Evolutionary conservation across 2,113 vertebrate species (phyloP).

Genomic region (Coptodon rendalli): DNA sequence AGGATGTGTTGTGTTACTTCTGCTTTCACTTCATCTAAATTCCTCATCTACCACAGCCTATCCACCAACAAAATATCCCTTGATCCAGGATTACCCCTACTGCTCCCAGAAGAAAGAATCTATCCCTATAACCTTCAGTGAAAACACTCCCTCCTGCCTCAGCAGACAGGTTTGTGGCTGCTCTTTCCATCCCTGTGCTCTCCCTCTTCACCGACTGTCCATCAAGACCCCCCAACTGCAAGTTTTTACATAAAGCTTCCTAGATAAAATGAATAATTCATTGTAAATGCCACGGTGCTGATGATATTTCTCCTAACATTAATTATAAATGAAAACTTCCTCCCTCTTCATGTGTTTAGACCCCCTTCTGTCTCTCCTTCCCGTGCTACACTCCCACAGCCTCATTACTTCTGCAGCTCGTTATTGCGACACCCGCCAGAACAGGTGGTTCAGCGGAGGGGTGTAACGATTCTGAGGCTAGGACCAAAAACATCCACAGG

Average conservation of each 20-base stretch:
- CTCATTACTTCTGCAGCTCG: conserved; percentile 62
- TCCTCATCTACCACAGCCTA: neutral
- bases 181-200: neutral
- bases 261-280: conserved; percentile 75
- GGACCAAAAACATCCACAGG: neutral
- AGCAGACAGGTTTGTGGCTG: conserved; percentile 3
- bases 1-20: neutral
- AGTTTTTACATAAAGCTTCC: conserved; percentile 69
- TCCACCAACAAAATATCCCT: neutral
- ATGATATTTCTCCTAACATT: conserved; percentile 74
- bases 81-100: neutral
- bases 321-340: conserved; percentile 74
- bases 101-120: neutral
- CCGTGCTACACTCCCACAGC: conserved; percentile 15
- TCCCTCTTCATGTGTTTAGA: conserved; percentile 49
- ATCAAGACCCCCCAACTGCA: conserved; percentile 45
- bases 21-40: neutral
- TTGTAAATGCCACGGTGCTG: conserved; percentile 65
- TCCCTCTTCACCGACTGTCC: conserved; percentile 43
- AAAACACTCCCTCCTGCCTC: neutral
- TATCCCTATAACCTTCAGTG: neutral
- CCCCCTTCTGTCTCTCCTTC: conserved; percentile 19
- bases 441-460: conserved; percentile 66
- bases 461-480: neutral
- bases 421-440: conserved; percentile 34